A percentile compares a stretch with the other conserved stretches of the same genome.
Conservation (phyloP, 2,113 vertebrate genomes). For the Cyphomyrus discorhynchus region DNA sequence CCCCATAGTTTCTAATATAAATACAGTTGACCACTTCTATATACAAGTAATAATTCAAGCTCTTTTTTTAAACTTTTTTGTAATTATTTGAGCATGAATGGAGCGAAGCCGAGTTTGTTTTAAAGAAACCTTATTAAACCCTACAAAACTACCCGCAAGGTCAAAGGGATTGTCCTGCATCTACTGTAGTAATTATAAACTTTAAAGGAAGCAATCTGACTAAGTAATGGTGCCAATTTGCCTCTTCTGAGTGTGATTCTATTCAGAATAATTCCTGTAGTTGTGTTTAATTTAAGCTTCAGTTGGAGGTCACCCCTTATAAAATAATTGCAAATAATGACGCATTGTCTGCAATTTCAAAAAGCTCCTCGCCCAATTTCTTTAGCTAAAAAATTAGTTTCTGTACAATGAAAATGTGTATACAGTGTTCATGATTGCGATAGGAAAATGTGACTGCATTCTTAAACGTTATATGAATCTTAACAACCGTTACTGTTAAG, state of each 20-base stretch:
- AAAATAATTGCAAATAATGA: background rate
- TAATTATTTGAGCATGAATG: background rate
- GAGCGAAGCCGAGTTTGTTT: background rate
- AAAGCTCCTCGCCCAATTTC: background rate
- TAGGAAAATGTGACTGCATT: background rate
- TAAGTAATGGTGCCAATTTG: background rate
- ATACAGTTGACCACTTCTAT: background rate
- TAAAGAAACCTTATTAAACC: background rate
- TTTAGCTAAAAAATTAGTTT: background rate
- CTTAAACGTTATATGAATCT: background rate
- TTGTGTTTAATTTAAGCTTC: background rate
- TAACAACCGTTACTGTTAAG: background rate
- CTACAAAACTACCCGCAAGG: background rate
- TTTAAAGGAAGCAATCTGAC: slow-evolving; percentile 1
- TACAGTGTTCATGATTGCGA: background rate
- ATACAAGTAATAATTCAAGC: background rate
- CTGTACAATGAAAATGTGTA: background rate
- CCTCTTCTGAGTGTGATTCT: background rate
- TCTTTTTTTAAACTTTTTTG: background rate
- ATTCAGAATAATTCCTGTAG: background rate
- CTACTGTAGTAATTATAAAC: background rate
- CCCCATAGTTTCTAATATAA: background rate
- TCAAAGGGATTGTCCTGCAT: slow-evolving; percentile 4
- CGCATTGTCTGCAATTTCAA: background rate
- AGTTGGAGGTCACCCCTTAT: background rate